Conservation (phyloP, 2,888 invertebrate genomes). For the Drosophila sordidula region DNA sequence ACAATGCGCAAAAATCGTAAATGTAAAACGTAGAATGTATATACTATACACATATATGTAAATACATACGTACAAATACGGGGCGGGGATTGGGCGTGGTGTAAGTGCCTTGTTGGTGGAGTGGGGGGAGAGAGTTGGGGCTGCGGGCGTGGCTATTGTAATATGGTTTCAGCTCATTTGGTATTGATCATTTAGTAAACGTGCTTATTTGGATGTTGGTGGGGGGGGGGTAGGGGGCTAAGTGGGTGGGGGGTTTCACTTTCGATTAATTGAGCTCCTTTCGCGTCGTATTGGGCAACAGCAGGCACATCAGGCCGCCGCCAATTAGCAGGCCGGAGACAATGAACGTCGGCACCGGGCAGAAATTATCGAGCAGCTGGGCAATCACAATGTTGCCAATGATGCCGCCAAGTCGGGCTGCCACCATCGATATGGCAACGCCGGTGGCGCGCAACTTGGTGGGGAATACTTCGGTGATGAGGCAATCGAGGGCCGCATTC, state of each 20-base stretch:
- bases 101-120: too few relatives aligned
- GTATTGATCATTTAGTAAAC: neutral
- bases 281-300: conserved; percentile 95
- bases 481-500: conserved; percentile 95
- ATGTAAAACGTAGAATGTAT: conserved; percentile 42
- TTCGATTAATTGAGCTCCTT: conserved; percentile 87
- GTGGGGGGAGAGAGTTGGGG: neutral
- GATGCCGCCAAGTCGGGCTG: conserved; percentile 95
- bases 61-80: conserved; percentile 33
- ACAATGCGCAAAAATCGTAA: conserved; percentile 50
- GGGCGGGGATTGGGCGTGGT: neutral
- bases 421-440: conserved; percentile 95
- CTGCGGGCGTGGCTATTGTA: neutral
- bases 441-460: conserved; percentile 96
- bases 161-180: conserved; percentile 5
- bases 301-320: conserved; percentile 94
- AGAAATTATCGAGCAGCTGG: conserved; percentile 93
- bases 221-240: neutral
- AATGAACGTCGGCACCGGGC: conserved; percentile 96
- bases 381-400: conserved; percentile 92
- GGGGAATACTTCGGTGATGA: conserved; percentile 97
- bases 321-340: conserved; percentile 93
- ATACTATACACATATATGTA: conserved; percentile 15
- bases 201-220: neutral
- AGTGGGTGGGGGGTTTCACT: neutral